Evolutionary conservation across 2,113 vertebrate genomes (phyloP), one percentile per base, ranked within the genome.

Genomic region (Sigmodon hispidus): DNA sequence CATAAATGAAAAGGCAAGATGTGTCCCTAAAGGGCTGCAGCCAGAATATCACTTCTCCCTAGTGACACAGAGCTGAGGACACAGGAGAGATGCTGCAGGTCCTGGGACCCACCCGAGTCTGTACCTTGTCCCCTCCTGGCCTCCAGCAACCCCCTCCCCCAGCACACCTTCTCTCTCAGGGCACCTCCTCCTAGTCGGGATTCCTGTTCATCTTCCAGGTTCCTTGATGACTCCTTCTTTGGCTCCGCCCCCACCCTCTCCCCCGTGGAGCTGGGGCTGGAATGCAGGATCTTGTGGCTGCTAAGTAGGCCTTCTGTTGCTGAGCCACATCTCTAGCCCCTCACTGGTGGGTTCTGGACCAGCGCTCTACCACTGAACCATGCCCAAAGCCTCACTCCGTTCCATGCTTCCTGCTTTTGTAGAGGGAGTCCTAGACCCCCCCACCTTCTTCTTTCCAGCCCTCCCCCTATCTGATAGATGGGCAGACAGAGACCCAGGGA

Each of bases 1-100:
- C 22, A 2, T 75, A 87, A 94, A 94, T 70, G 91, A 93, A 96
- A 94, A 96, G 94, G 94, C 85, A 69, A 52, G 75, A 94, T 36
- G 26, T n/a, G 80, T 83, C 77, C 92, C 92, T 34, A 67, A 79
- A 75, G 90, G 72, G 50, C 29, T 73, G 61, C 48, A 55, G 77
- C 69, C n/a, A 63, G 67, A 85, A 55, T 79, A 9, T 97, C 86
- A 43, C 84, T 87, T 87, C 75, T 87, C 72, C 55, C 45, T 4
- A 52, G 55, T 24, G 45, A 81, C 80, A 87, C 1, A 11, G 63
- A 73, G 86, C 72, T 61, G 52, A 16, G 69, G 89, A 76, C 0
- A 86, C 89, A 7, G 5, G 70, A 87, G 73, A 93, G 93, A 13
- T 9, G 1, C 40, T 16, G 40, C 1, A 0, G n/a, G 5, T 13